A percentile compares a stretch with the other conserved stretches of the same genome.
These are phyloP conservation scores for Papilio dardanus DNA, from an alignment of 1,140 invertebrate genomes.

Conservation along the genomic window DNA sequence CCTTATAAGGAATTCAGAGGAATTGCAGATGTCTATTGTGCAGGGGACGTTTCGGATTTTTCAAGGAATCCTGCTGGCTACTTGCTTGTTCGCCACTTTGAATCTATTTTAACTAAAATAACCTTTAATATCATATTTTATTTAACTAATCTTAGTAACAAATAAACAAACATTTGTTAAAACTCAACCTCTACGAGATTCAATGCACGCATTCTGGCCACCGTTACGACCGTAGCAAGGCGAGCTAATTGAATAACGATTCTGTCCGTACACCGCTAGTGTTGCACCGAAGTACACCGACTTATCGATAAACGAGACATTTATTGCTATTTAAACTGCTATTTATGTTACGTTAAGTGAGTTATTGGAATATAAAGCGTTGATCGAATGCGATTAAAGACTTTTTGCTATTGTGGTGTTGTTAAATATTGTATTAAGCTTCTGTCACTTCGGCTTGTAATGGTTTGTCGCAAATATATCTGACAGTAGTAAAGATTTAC, in stretches of 20 bases:
- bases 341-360: slow-evolving; percentile 28
- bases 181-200: slow-evolving; percentile 47
- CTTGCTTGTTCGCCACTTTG: too few species aligned
- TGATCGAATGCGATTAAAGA: slow-evolving; percentile 14
- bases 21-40: too few species aligned
- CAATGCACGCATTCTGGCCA: slow-evolving; percentile 59
- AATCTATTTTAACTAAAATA: too few species aligned
- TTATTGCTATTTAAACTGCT: slow-evolving; percentile 45
- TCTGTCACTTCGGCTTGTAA: not conserved
- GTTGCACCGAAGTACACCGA: slow-evolving; percentile 45
- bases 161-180: slow-evolving; percentile 29
- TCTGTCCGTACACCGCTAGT: slow-evolving; percentile 51
- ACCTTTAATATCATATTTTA: too few species aligned
- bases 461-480: slow-evolving; percentile 8
- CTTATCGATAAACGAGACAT: slow-evolving; percentile 55
- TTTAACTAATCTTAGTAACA: not conserved
- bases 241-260: slow-evolving; percentile 69
- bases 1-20: too few species aligned
- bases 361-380: slow-evolving; percentile 37
- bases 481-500: slow-evolving; percentile 12
- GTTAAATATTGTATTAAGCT: not conserved
- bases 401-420: not conserved
- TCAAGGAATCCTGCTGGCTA: too few species aligned
- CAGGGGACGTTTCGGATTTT: too few species aligned
- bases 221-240: slow-evolving; percentile 54